Evolutionary conservation across 1,140 invertebrate species (phyloP).

Genomic region (Parasteatoda tepidariorum): DNA sequence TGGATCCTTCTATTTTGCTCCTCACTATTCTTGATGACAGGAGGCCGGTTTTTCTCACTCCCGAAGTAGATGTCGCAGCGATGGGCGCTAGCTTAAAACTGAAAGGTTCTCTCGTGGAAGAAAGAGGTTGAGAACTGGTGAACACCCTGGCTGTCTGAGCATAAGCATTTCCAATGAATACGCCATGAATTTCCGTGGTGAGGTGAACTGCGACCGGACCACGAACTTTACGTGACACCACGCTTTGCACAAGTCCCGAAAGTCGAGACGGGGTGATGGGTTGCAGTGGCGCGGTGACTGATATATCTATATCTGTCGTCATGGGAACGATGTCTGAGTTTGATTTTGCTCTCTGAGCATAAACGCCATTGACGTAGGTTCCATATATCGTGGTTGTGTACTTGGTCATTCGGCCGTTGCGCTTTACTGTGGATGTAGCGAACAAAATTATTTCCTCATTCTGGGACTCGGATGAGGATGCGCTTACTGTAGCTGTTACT

Average conservation of each 20-base stretch:
- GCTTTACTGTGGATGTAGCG: conserved; percentile 64
- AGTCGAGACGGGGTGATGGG: conserved; percentile 20
- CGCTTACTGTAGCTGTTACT: conserved; percentile 10
- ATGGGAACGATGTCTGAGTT: conserved; percentile 45
- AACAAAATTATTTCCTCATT: conserved; percentile 68
- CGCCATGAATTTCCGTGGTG: conserved; percentile 87
- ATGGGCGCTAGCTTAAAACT: neutral
- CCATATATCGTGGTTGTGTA: conserved; percentile 68
- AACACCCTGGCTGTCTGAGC: conserved; percentile 75
- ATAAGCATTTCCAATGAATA: conserved; percentile 87
- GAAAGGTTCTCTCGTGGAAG: conserved; percentile 37
- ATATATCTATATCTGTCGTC: neutral
- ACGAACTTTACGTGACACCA: conserved; percentile 74
- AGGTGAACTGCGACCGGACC: conserved; percentile 45
- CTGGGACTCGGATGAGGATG: neutral
- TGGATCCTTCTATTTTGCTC: conserved; percentile 65
- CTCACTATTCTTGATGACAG: conserved; percentile 66
- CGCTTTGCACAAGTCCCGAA: conserved; percentile 72
- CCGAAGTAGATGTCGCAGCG: neutral
- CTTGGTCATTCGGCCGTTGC: conserved; percentile 66
- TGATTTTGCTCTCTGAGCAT: conserved; percentile 71
- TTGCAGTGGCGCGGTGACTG: neutral
- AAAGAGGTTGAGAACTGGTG: conserved; percentile 46
- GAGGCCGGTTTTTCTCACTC: conserved; percentile 65
- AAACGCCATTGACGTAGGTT: conserved; percentile 69